phyloP scores from a whole-genome alignment of 2,888 invertebrate species.

The Philereme transversata region DNA sequence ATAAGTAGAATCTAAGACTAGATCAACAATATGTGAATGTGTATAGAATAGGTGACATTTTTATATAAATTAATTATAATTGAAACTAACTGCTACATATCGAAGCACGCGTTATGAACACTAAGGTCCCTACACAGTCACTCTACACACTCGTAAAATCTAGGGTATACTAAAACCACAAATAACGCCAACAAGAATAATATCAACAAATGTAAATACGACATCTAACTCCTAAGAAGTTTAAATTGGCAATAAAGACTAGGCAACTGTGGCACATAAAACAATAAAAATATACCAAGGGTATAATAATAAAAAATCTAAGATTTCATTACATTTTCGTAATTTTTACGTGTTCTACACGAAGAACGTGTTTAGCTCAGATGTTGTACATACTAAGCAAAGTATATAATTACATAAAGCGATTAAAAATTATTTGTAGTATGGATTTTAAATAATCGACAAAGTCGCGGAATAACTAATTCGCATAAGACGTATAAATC shows the following conservation, averaged over 20 bases:
- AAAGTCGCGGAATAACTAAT: constrained; percentile 41
- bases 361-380: constrained; percentile 11
- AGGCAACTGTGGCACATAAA: constrained; percentile 20
- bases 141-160: not conserved
- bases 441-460: constrained; percentile 35
- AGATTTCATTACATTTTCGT: constrained; percentile 7
- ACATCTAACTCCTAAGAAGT: constrained; percentile 22
- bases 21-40: too few species aligned
- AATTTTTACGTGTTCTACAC: constrained; percentile 33
- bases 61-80: too few species aligned
- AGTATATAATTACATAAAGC: constrained; percentile 18
- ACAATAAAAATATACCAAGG: constrained; percentile 9
- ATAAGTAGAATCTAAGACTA: too few species aligned
- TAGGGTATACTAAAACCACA: not conserved
- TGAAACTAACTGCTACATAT: too few species aligned
- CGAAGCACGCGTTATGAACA: too few species aligned
- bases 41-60: too few species aligned
- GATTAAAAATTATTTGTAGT: too few species aligned
- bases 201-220: constrained; percentile 49
- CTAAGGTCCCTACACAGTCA: not conserved
- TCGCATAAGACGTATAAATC: constrained; percentile 47
- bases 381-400: constrained; percentile 24
- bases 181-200: constrained; percentile 17
- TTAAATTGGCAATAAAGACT: constrained; percentile 39
- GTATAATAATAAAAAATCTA: constrained; percentile 7